These are phyloP conservation scores for Matsumurasca onukii DNA, from an alignment of 1,140 invertebrate genomes.

Conservation along the genomic window DNA sequence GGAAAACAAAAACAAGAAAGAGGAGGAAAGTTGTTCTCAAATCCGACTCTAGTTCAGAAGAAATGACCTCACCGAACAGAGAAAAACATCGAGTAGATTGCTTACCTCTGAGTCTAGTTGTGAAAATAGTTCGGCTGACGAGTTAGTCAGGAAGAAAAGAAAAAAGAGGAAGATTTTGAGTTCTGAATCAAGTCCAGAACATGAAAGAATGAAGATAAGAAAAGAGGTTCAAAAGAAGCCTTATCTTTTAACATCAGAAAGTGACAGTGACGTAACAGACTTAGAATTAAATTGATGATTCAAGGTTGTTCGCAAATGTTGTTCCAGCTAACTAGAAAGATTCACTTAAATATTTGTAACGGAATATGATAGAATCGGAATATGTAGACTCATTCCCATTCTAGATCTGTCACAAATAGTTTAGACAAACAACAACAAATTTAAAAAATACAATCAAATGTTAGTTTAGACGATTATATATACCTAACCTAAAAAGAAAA, in stretches of 20 bases:
- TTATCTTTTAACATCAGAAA: constrained; percentile 1
- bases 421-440: too few species aligned
- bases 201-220: not conserved
- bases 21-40: not conserved
- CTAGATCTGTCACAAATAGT: too few species aligned
- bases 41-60: constrained; percentile 2
- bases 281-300: not conserved
- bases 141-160: not conserved
- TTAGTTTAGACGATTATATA: too few species aligned
- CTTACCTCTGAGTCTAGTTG: not conserved
- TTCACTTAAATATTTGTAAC: too few species aligned
- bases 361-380: too few species aligned
- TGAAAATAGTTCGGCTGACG: not conserved
- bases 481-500: too few species aligned
- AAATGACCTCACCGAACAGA: not conserved
- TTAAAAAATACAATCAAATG: too few species aligned
- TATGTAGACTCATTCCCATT: too few species aligned
- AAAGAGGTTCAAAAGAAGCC: constrained; percentile 27
- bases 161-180: not conserved
- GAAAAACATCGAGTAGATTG: not conserved
- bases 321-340: too few species aligned
- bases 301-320: too few species aligned
- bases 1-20: constrained; percentile 11
- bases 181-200: not conserved
- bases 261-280: constrained; percentile 14